Conservation (phyloP, 2,113 vertebrate genomes). For the Oophaga pumilio region DNA sequence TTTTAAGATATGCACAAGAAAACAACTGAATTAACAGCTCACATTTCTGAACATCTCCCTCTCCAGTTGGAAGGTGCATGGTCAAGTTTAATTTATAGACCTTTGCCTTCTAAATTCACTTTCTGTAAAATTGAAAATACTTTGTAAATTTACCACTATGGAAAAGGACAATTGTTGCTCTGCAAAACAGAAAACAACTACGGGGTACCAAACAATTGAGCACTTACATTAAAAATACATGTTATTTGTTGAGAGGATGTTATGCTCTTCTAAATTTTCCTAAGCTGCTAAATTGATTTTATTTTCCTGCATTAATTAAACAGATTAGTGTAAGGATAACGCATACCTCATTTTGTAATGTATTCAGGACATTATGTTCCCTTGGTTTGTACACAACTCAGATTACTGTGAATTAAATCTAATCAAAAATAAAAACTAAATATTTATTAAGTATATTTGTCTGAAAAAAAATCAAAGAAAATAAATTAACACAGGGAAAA, state of each 20-base stretch:
- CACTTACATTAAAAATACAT: slow-evolving; percentile 50
- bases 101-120: neutral
- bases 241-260: slow-evolving; percentile 43
- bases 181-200: neutral
- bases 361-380: slow-evolving; percentile 17
- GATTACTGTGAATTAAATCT: neutral
- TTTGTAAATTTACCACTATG: slow-evolving; percentile 19
- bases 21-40: slow-evolving; percentile 27
- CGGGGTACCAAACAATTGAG: neutral
- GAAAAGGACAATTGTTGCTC: slow-evolving; percentile 22
- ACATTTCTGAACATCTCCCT: neutral
- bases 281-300: slow-evolving; percentile 56
- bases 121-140: slow-evolving; percentile 26
- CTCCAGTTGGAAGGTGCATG: neutral
- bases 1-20: neutral
- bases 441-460: neutral
- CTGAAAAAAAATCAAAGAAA: neutral
- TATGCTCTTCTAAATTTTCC: slow-evolving; percentile 6
- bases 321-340: slow-evolving; percentile 50
- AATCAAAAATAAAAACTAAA: neutral
- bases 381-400: neutral
- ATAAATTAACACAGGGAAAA: neutral
- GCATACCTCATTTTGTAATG: slow-evolving; percentile 25
- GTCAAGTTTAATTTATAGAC: slow-evolving; percentile 33
- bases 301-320: slow-evolving; percentile 53